Evolutionary conservation across 2,888 invertebrate species (phyloP).

Genomic region (Nipponacmea schrenckii): DNA sequence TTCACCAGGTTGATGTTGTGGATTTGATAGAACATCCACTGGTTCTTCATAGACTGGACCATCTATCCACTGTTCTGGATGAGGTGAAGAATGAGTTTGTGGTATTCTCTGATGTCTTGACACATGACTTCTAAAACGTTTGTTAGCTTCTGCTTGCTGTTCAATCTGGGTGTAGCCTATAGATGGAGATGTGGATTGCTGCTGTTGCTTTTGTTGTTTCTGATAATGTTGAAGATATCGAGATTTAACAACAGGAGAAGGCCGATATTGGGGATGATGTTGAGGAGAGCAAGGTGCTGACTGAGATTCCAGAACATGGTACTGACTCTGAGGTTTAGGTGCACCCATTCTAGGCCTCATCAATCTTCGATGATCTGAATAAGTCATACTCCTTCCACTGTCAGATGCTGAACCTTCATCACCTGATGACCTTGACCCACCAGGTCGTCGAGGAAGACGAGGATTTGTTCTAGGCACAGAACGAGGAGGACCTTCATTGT

Average conservation of each 20-base stretch:
- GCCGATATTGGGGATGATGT: conserved; percentile 3
- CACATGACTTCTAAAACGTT: background rate
- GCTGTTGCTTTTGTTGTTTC: background rate
- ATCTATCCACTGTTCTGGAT: background rate
- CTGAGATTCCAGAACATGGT: background rate
- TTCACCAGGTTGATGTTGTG: conserved; percentile 70
- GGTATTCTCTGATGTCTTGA: background rate
- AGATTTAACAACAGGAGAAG: too few species aligned
- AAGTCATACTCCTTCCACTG: conserved; percentile 49
- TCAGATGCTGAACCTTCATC: conserved; percentile 61
- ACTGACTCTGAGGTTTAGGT: background rate
- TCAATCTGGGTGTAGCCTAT: background rate
- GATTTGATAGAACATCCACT: conserved; percentile 25
- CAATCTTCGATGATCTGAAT: conserved; percentile 31
- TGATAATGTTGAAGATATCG: background rate
- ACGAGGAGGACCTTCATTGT: conserved; percentile 66
- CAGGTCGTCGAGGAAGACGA: conserved; percentile 55
- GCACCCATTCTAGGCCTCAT: background rate
- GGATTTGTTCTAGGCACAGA: conserved; percentile 61
- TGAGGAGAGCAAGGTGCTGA: conserved; percentile 35
- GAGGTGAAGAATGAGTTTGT: background rate
- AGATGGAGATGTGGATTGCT: background rate
- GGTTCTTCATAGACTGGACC: conserved; percentile 10
- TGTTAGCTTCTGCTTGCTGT: background rate
- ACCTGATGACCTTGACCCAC: conserved; percentile 61